Evolutionary conservation across 37 sponge, comb jelly and placozoan genomes (phyloP).

Genomic region (Eunapius fragilis): DNA sequence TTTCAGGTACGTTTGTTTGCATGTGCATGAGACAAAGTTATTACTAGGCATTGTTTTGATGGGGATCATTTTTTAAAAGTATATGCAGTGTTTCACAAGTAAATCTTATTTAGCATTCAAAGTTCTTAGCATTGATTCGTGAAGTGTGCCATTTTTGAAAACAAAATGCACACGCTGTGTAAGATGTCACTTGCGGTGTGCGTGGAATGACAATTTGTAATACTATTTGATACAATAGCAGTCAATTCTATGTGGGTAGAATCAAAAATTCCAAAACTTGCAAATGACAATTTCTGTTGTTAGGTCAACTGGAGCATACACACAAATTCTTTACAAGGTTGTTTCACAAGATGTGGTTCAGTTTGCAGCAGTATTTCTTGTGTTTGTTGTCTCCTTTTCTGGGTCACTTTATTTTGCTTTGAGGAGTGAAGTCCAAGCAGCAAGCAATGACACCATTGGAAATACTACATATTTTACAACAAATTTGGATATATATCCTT

Average conservation of each 20-base stretch:
- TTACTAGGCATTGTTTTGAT: no score
- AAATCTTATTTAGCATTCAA: not conserved
- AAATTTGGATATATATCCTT: slow-evolving; percentile 31
- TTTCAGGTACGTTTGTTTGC: not conserved
- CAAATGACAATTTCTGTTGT: not conserved
- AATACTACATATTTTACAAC: slow-evolving; percentile 1
- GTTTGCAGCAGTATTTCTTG: slow-evolving; percentile 49
- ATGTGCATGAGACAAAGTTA: not conserved
- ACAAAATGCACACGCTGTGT: no score
- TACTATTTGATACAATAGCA: not conserved
- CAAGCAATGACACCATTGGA: not conserved
- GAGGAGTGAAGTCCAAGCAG: slow-evolving; percentile 36
- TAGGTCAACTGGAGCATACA: slow-evolving; percentile 71
- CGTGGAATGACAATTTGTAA: no score
- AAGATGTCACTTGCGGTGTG: no score
- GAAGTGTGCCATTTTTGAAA: no score
- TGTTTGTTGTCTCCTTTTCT: slow-evolving; percentile 64
- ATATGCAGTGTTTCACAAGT: no score
- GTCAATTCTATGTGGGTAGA: not conserved
- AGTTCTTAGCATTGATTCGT: not conserved
- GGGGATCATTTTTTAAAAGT: no score
- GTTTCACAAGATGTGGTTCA: slow-evolving; percentile 49
- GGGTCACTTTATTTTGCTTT: slow-evolving; percentile 68
- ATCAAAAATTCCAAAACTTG: no score
- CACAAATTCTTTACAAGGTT: slow-evolving; percentile 40